Base-by-base conservation (phyloP, 2,113 vertebrate species). In the Urocynchramus pylzowi region DNA sequence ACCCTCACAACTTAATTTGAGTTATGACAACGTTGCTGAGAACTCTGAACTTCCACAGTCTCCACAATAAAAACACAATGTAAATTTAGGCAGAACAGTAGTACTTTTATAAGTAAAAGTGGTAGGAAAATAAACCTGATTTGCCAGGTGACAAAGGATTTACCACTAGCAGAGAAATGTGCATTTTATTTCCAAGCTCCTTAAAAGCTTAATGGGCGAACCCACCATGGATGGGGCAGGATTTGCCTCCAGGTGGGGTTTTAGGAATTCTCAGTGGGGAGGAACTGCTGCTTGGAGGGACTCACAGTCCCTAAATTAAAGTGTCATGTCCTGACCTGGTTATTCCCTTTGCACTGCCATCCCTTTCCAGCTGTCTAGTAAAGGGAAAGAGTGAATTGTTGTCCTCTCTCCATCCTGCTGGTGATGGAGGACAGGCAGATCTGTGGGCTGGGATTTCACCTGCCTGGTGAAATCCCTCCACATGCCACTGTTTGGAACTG, bases 361-460 rank as follows among this genome's bases (percentile, higher is more conserved):
- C 33, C 47, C 56, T 69, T 75, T 92, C 79, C 95, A 67, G 44
- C 39, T 54, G 37, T 39, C 18, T 74, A 24, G 21, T 71, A n/a
- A 94, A 92, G 24, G 45, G 77, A 57, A 28, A 7, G 1, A 14
- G 56, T 52, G 84, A 83, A 33, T 71, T 85, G 56, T 50, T 84
- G 67, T 64, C 75, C 39, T 26, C 57, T 96, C 89, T 86, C 90
- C 49, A 11, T 84, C n/a, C 67, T 65, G 82, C 82, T 84, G 94
- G n/a, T 27, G 33, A 18, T 67, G 75, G 54, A 67, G 95, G 95
- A n/a, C n/a, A 83, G n/a, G 53, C 67, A 89, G 47, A 57, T 80
- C 39, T 0, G 21, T 65, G 56, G 61, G 50, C 71, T 41, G 67
- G 37, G n/a, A 18, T 27, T 37, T 37, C 57, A 37, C 8, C 49